phyloP scores from a whole-genome alignment of 2,888 invertebrate genomes.

The Tridacna crocea region DNA sequence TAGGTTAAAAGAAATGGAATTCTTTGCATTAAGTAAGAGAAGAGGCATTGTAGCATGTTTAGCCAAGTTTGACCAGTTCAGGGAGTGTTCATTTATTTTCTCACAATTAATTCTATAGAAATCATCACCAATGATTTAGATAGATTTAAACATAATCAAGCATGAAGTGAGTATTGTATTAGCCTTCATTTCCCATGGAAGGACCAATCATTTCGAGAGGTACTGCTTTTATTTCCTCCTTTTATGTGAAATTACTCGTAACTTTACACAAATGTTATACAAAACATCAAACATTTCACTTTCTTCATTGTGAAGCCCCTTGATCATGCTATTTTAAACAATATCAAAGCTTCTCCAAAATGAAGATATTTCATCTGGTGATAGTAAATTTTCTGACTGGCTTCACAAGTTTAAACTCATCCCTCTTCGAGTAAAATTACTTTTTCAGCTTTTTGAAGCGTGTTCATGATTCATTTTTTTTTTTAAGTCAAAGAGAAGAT shows the following conservation, averaged over 20 bases:
- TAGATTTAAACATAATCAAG: conserved; percentile 18
- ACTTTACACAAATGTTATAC: conserved; percentile 53
- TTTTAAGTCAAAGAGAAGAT: no score
- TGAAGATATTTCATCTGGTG: conserved; percentile 24
- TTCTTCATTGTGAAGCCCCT: conserved; percentile 22
- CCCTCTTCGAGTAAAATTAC: not conserved
- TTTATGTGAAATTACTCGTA: conserved; percentile 41
- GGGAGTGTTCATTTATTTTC: conserved; percentile 5
- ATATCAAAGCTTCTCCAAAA: conserved; percentile 1
- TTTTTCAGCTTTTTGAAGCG: no score
- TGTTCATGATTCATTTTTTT: no score
- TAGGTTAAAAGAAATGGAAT: no score
- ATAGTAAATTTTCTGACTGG: conserved; percentile 23
- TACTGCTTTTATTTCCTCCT: conserved; percentile 23
- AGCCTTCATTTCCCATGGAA: not conserved
- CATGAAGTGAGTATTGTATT: conserved; percentile 21
- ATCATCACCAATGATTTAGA: conserved; percentile 19
- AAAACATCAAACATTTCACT: conserved; percentile 48
- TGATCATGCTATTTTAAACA: conserved; percentile 14
- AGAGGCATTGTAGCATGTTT: no score
- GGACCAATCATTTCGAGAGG: conserved; percentile 14
- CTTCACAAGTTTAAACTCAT: not conserved
- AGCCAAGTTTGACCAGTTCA: no score
- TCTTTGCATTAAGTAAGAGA: no score
- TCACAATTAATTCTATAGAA: conserved; percentile 11